These are phyloP conservation scores for Pardosa pseudoannulata DNA, from an alignment of 2,888 invertebrate species.

Conservation along the genomic window DNA sequence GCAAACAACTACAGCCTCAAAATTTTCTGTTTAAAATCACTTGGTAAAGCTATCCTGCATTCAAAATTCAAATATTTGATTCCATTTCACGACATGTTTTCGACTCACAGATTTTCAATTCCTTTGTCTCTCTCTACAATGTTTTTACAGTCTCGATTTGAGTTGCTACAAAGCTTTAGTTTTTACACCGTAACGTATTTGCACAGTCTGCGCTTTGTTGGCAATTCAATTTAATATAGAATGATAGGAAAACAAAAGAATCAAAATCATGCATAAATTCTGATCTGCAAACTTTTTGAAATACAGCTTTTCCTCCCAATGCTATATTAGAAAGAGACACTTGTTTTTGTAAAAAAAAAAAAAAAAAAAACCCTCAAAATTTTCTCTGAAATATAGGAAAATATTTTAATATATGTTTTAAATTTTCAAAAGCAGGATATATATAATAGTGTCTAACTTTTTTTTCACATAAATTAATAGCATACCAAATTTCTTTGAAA, in stretches of 20 bases:
- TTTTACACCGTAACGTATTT: background rate
- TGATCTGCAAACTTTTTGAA: background rate
- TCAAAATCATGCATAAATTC: background rate
- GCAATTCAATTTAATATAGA: conserved; percentile 1
- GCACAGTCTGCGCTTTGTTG: background rate
- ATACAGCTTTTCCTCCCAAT: background rate
- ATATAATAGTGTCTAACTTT: too few relatives aligned
- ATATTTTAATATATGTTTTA: too few relatives aligned
- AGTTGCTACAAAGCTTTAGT: background rate
- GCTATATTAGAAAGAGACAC: too few relatives aligned
- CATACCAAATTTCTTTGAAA: too few relatives aligned
- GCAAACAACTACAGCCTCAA: too few relatives aligned
- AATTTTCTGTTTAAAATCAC: background rate
- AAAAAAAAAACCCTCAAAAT: too few relatives aligned
- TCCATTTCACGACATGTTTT: background rate
- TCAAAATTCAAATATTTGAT: conserved; percentile 15
- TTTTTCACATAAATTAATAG: too few relatives aligned
- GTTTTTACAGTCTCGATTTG: conserved; percentile 10
- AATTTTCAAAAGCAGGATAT: too few relatives aligned
- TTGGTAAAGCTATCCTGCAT: background rate
- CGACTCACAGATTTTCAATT: background rate
- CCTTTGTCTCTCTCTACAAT: background rate
- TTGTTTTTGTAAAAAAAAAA: too few relatives aligned
- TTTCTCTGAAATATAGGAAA: too few relatives aligned
- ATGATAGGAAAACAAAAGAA: background rate